These are phyloP conservation scores for Chalcosyrphus nemorum DNA, from an alignment of 2,888 invertebrate species.

Conservation along the genomic window DNA sequence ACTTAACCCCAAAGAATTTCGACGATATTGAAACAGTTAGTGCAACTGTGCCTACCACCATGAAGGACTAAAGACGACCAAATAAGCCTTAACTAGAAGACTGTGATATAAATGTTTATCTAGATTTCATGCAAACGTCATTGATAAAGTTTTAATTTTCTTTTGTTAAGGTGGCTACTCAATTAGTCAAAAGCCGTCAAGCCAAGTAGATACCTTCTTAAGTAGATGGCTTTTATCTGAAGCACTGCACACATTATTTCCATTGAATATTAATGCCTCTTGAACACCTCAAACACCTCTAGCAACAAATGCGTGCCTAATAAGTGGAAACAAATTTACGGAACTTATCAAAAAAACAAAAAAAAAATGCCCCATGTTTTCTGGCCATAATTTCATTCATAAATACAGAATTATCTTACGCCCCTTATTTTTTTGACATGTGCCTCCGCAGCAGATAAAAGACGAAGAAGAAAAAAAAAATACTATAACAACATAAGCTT, in stretches of 20 bases:
- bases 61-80: no score
- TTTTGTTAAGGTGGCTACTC: no score
- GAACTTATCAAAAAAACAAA: background rate
- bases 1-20: no score
- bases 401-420: slow-evolving; percentile 33
- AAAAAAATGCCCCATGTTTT: background rate
- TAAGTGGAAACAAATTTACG: slow-evolving; percentile 41
- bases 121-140: no score
- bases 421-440: background rate
- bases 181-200: no score
- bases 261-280: slow-evolving; percentile 43
- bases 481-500: slow-evolving; percentile 48
- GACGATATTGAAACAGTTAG: no score
- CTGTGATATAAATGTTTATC: no score
- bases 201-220: no score
- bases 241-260: background rate
- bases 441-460: background rate
- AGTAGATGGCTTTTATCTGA: background rate
- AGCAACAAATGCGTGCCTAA: slow-evolving; percentile 31
- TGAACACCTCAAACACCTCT: slow-evolving; percentile 30
- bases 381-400: slow-evolving; percentile 30
- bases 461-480: slow-evolving; percentile 10
- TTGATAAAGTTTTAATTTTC: no score
- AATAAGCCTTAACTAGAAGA: no score
- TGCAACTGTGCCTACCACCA: no score